Evolutionary conservation across 2,797 vertebrate species (phyloP), one percentile per base, ranked within the genome.

Genomic region (Cynopterus sphinx): DNA sequence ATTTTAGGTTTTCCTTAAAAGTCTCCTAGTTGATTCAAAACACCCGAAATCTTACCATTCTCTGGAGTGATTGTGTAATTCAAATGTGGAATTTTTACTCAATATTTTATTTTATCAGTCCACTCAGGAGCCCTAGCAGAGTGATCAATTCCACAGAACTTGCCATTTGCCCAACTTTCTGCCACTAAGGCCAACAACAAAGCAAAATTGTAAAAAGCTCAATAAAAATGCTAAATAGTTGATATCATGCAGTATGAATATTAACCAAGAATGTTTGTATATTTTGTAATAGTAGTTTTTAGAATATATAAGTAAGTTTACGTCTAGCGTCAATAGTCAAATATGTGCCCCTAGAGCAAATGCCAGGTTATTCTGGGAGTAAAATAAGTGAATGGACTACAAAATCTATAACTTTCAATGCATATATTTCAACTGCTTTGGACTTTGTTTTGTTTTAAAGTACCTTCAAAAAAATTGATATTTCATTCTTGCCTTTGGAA

Each of bases 151-250:
- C 81, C 77, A 68, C 6, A 0, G 78, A 75, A 39, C 21, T 74
- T n/a, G 53, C 59, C 31, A 36, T 57, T 83, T 83, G 12, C 19
- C 73, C n/a, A 70, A 31, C 49, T 71, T 92, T 88, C 82, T 86
- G 46, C 65, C 90, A 82, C 63, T 84, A 93, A 96, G 78, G 67
- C 63, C 74, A 67, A 63, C 63, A 65, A 88, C 17, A 51, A 88
- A 95, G 53, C 78, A 77, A 91, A 95, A 87, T 89, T 77, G 71
- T n/a, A 51, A 79, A 73, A 96, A 87, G n/a, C 88, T 95, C 90
- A 88, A 95, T 94, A 95, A 92, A 97, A 92, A 84, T 91, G 86
- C 77, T 92, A 97, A 95, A 73, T 89, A 63, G 51, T 94, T 93
- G 59, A 21, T 78, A 67, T 28, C 55, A 81, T 63, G 26, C 13